A percentile compares a stretch with the other conserved stretches of the same genome.
Conservation (phyloP, 2,888 invertebrate species). For the Aquatica leii region DNA sequence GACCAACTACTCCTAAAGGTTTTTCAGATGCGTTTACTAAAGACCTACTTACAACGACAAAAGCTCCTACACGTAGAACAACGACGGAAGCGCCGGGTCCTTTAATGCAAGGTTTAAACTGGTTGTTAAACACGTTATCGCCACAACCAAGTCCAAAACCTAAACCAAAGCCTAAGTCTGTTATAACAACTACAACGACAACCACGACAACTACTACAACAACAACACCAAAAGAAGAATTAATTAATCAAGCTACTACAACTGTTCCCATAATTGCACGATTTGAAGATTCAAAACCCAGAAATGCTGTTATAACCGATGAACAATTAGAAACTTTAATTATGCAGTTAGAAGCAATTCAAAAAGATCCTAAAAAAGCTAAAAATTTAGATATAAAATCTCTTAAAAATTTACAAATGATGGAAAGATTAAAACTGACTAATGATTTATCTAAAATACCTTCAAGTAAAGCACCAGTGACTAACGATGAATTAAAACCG, state of each 20-base stretch:
- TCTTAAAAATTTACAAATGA: constrained; percentile 49
- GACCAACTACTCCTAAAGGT: constrained; percentile 73
- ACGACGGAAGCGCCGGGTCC: constrained; percentile 59
- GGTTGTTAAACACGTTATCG: constrained; percentile 57
- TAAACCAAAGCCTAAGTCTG: constrained; percentile 42
- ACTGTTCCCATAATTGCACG: constrained; percentile 53
- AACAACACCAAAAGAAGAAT: constrained; percentile 23
- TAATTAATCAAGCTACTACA: constrained; percentile 45
- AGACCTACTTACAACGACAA: constrained; percentile 43
- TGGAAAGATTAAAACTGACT: constrained; percentile 24
- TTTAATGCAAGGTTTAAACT: constrained; percentile 57
- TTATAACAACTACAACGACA: constrained; percentile 26
- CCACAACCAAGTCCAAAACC: constrained; percentile 23
- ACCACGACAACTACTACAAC: constrained; percentile 39
- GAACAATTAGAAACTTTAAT: constrained; percentile 53
- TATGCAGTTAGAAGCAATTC: constrained; percentile 54
- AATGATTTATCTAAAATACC: constrained; percentile 27
- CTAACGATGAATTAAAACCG: constrained; percentile 28
- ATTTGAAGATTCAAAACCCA: constrained; percentile 19
- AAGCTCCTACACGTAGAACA: constrained; percentile 41
- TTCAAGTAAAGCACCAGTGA: constrained; percentile 14
- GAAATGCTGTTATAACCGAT: constrained; percentile 48
- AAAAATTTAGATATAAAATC: constrained; percentile 52
- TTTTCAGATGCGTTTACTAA: constrained; percentile 53
- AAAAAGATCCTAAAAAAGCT: constrained; percentile 54